Percentiles rank a stretch among this genome's conserved stretches.
Conservation (phyloP, 2,888 invertebrate genomes). For the Pilophorus perplexus region DNA sequence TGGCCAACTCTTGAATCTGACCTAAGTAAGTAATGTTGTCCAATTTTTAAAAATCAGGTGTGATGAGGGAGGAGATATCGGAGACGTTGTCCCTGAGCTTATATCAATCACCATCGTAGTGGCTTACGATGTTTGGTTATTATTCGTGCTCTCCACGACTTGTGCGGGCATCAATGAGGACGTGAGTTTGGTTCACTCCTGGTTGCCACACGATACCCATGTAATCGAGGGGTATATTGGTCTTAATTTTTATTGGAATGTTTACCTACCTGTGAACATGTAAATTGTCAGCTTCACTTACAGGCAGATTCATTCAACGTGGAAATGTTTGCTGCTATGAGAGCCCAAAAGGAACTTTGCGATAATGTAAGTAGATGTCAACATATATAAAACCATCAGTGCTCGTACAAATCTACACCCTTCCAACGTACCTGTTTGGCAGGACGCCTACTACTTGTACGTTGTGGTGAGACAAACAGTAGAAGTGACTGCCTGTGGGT, state of each 20-base stretch:
- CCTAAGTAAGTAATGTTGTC: background rate
- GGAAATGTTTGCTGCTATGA: constrained; percentile 16
- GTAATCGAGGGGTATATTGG: background rate
- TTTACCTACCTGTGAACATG: too few relatives aligned
- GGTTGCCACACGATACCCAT: background rate
- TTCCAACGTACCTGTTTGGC: background rate
- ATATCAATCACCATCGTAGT: too few relatives aligned
- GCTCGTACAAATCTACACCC: background rate
- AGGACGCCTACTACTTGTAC: constrained; percentile 9
- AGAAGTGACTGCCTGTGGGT: constrained; percentile 10
- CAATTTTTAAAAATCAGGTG: too few relatives aligned
- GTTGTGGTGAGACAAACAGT: constrained; percentile 13
- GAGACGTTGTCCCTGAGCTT: too few relatives aligned
- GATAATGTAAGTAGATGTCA: constrained; percentile 8
- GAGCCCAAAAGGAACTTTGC: constrained; percentile 12
- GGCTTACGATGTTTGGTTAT: too few relatives aligned
- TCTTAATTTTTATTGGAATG: background rate
- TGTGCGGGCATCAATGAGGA: constrained; percentile 13
- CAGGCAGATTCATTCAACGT: constrained; percentile 29
- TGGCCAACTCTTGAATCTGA: too few relatives aligned
- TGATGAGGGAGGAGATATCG: too few relatives aligned
- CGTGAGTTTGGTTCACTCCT: constrained; percentile 3
- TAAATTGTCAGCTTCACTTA: too few relatives aligned
- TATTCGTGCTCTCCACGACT: background rate
- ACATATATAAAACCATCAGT: background rate